Evolutionary conservation across 2,888 invertebrate species (phyloP), one percentile per base, ranked within the genome.

Genomic region (Aphodius sticticus): DNA sequence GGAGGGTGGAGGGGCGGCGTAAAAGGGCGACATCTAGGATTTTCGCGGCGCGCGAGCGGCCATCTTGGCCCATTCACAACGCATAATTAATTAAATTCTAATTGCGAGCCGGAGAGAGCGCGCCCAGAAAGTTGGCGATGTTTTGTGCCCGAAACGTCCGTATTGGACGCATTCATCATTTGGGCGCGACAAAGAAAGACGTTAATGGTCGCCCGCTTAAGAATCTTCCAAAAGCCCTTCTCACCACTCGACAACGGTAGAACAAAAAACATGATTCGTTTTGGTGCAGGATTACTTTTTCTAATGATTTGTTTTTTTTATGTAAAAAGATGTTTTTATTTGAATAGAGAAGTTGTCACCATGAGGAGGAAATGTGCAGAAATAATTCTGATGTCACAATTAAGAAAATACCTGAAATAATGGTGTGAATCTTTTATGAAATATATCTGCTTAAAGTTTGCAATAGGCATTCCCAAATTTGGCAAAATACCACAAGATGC

Each of bases 11-110:
- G 53, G 53, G 53, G 7, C 9, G 53, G 53, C 53, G 53, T 53
- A 53, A 53, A 53, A 53, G 53, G 53, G 53, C 53, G 53, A 53
- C 53, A 53, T 53, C 53, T 53, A 53, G 53, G 53, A 53, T 53
- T 53, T 53, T 53, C 53, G 53, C 53, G 53, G 53, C 53, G 69
- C 53, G 76, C 35, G 35, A 70, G 16, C 53, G 53, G 53, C 53
- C 53, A 53, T 53, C 53, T 53, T 53, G 53, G 53, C 76, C 78
- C 87, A 87, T 89, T 89, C 88, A 88, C 86, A 87, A 86, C 86
- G 88, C 87, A 89, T 89, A 89, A 89, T 89, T 89, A 89, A 89
- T 89, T 89, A 89, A 88, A 89, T 87, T 89, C 88, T 89, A 89
- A 89, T 89, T 89, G 89, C 88, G 86, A 53, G 53, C 53, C 53